Conservation (phyloP, 2,113 vertebrate genomes). For the Eolophus roseicapilla region DNA sequence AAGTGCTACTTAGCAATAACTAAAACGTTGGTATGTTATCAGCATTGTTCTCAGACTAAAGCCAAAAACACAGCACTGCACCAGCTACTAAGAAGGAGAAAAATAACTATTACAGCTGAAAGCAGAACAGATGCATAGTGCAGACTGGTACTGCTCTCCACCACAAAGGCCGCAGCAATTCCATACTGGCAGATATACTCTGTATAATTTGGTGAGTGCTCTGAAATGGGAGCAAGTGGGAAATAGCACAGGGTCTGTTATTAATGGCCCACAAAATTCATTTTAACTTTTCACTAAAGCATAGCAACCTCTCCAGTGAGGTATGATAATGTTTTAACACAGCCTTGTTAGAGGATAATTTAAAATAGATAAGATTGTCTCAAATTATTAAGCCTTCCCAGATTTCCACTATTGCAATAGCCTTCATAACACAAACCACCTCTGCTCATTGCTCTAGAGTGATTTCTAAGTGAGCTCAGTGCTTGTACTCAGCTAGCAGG, state of each 20-base stretch:
- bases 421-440: not conserved
- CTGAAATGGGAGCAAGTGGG: not conserved
- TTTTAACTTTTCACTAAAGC: not conserved
- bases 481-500: not conserved
- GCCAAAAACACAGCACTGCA: not conserved
- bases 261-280: not conserved
- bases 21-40: not conserved
- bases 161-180: not conserved
- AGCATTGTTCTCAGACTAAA: not conserved
- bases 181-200: not conserved
- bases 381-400: not conserved
- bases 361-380: not conserved
- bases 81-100: not conserved
- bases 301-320: not conserved
- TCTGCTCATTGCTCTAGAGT: accelerated
- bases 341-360: not conserved
- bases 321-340: not conserved
- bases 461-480: not conserved
- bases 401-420: not conserved
- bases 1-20: not conserved
- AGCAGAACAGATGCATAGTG: not conserved
- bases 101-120: not conserved
- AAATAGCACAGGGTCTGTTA: not conserved
- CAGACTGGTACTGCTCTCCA: not conserved
- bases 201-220: not conserved